Evolutionary conservation across 2,797 vertebrate genomes (phyloP).

Genomic region (Atherinosoma microstoma): DNA sequence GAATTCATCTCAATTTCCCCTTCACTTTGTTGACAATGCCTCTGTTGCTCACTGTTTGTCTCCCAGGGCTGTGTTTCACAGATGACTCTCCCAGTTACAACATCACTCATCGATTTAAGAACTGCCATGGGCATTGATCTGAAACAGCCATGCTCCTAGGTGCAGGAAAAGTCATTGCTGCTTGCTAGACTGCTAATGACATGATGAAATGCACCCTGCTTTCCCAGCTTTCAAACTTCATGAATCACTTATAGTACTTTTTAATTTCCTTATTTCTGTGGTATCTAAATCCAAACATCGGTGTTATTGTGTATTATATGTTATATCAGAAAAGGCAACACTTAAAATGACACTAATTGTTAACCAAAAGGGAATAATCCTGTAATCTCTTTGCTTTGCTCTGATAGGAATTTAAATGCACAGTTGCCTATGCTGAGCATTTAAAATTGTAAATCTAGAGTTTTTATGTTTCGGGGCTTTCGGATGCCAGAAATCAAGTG

Average conservation of each 20-base stretch:
- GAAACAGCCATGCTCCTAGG: slow-evolving; percentile 73
- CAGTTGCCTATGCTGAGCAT: neutral
- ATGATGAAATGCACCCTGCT: slow-evolving; percentile 68
- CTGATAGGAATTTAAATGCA: neutral
- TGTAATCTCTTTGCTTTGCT: slow-evolving; percentile 12
- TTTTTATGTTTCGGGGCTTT: slow-evolving; percentile 34
- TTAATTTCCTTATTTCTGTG: slow-evolving; percentile 29
- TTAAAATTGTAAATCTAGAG: slow-evolving; percentile 20
- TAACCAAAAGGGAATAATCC: slow-evolving; percentile 7
- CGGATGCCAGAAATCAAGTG: slow-evolving; percentile 31
- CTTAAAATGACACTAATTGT: slow-evolving; percentile 7
- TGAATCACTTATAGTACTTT: slow-evolving; percentile 24
- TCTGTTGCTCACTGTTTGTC: slow-evolving; percentile 23
- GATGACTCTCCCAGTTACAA: slow-evolving; percentile 78
- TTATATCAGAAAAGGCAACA: neutral
- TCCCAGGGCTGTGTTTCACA: slow-evolving; percentile 67
- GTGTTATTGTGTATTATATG: slow-evolving; percentile 11
- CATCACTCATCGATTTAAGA: slow-evolving; percentile 82
- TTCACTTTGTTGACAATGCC: slow-evolving; percentile 31
- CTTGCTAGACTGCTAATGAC: slow-evolving; percentile 75
- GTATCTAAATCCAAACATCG: neutral
- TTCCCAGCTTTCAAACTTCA: slow-evolving; percentile 25
- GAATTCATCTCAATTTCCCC: slow-evolving; percentile 9
- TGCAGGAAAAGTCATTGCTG: slow-evolving; percentile 76
- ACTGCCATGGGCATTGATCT: slow-evolving; percentile 81